phyloP scores from a whole-genome alignment of 1,140 invertebrate species.

The Meloidogyne hapla region DNA sequence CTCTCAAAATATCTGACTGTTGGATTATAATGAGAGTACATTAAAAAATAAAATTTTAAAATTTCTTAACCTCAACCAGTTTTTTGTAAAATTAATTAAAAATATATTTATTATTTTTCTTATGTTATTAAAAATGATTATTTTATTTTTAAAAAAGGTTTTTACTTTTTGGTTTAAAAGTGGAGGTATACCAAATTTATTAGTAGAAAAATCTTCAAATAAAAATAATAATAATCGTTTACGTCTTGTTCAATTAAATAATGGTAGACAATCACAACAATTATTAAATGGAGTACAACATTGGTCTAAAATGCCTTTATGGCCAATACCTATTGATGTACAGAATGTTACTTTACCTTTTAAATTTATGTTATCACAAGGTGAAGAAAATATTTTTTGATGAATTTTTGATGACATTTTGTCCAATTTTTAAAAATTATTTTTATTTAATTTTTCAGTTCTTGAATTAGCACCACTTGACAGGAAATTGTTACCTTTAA shows the following conservation, averaged over 20 bases:
- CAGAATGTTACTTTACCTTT: slow-evolving; percentile 45
- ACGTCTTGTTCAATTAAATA: slow-evolving; percentile 38
- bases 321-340: slow-evolving; percentile 45
- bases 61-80: too few relatives aligned
- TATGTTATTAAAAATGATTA: too few relatives aligned
- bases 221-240: slow-evolving; percentile 28
- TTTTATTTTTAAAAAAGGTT: slow-evolving; percentile 32
- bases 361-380: slow-evolving; percentile 46
- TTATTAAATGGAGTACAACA: background rate
- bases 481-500: slow-evolving; percentile 31
- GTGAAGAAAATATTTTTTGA: slow-evolving; percentile 2
- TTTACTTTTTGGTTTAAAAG: slow-evolving; percentile 51
- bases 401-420: too few relatives aligned
- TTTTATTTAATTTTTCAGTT: slow-evolving; percentile 33
- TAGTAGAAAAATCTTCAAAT: slow-evolving; percentile 36
- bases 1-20: too few relatives aligned
- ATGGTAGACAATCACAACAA: slow-evolving; percentile 31
- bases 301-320: slow-evolving; percentile 39
- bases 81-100: too few relatives aligned
- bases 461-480: slow-evolving; percentile 37
- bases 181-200: slow-evolving; percentile 46
- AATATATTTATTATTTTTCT: too few relatives aligned
- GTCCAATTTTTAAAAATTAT: too few relatives aligned
- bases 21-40: too few relatives aligned
- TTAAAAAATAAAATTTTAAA: too few relatives aligned